phyloP scores from a whole-genome alignment of 2,888 invertebrate genomes.

The Labia minor region DNA sequence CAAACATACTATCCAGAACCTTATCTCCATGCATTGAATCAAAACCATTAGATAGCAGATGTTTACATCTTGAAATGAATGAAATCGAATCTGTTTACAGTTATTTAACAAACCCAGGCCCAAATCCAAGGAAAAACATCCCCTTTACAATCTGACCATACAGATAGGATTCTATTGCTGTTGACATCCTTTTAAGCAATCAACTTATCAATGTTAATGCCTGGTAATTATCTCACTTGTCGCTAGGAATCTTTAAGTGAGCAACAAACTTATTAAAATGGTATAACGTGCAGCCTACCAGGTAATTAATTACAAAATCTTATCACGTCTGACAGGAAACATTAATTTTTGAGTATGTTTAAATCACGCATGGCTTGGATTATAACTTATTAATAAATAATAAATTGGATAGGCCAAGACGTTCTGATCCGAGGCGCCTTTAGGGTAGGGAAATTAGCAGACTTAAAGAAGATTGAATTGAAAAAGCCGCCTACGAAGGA shows the following conservation, averaged over 20 bases:
- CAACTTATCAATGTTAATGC: not conserved
- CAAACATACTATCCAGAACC: not conserved
- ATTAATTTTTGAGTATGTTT: slow-evolving; percentile 8
- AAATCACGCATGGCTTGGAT: not conserved
- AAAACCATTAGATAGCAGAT: too few relatives aligned
- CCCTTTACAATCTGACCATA: too few relatives aligned
- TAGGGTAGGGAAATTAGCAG: not conserved
- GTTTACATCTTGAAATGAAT: too few relatives aligned
- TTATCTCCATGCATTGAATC: not conserved
- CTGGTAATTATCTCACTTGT: not conserved
- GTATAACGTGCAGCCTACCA: not conserved
- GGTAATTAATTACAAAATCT: slow-evolving; percentile 13
- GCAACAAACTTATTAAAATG: not conserved
- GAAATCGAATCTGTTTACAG: too few relatives aligned
- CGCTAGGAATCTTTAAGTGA: not conserved
- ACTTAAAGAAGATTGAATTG: not conserved
- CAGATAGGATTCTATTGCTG: too few relatives aligned
- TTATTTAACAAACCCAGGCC: too few relatives aligned
- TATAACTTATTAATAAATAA: slow-evolving; percentile 5
- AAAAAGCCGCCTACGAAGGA: not conserved
- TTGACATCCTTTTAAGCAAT: not conserved
- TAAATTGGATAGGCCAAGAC: not conserved
- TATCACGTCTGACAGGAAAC: not conserved
- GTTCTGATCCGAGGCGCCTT: not conserved
- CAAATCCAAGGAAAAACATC: too few relatives aligned